Evolutionary conservation across 2,888 invertebrate species (phyloP), one percentile per base, ranked within the genome.

Genomic region (Parapristionchus giblindavisi): DNA sequence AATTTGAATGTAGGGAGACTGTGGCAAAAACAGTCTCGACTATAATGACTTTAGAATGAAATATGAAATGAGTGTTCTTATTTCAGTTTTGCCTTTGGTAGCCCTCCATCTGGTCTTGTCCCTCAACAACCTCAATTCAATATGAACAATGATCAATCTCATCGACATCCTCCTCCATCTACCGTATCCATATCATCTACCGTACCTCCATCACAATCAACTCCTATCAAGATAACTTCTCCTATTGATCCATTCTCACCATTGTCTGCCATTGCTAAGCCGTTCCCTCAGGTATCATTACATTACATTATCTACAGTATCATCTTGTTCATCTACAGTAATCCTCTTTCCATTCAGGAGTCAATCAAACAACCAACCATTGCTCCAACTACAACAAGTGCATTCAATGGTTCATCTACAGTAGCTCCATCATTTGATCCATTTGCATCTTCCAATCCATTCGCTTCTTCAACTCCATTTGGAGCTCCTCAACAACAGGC

Each of bases 231-330:
- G 14, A 48, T 14, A n/a, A 0, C 4, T 21, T 1, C 52, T 40
- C 54, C 70, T 5, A n/a, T 71, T 14, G 70, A 71, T 56, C 70
- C 70, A 2, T 71, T 71, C 70, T 71, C 70, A 1, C 70, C 70
- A 17, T 29, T 71, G 2, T 52, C 14, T 29, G 29, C 38, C 0
- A 24, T 40, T 27, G 52, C 52, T 36, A 71, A 71, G 21, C 38
- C 17, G 3, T 71, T 71, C 11, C 70, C 70, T n/a, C 29, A 29
- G 56, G 70, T 71, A 52, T 32, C 3, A 2, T 11, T 56, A 56
- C 14, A 24, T 17, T 11, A 56, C 27, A 8, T 24, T 8, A 24
- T 21, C 14, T 56, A 24, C 8, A 56, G 11, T 24, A 8, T 24
- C 48, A 48, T 21, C 21, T 48, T 48, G 11, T 48, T 48, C 48